Conservation (phyloP, 2,113 vertebrate species). For the Anser cygnoides region DNA sequence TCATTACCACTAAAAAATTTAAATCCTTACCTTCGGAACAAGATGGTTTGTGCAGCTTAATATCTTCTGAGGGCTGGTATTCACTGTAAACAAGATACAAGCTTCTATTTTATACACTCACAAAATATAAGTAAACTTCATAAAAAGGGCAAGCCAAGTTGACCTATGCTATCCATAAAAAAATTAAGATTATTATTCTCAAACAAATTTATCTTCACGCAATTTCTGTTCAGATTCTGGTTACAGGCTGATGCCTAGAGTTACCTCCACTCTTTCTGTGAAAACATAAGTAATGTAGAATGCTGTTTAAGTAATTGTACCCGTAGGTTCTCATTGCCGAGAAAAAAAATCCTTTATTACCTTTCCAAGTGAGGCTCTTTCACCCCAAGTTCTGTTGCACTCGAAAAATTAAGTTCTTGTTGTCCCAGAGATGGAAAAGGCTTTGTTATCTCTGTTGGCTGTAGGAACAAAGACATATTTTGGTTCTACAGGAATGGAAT, state of each 20-base stretch:
- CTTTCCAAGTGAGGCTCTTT: not conserved
- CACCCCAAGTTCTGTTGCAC: not conserved
- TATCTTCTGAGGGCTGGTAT: constrained; percentile 32
- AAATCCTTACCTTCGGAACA: constrained; percentile 62
- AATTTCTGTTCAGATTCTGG: not conserved
- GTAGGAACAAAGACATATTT: not conserved
- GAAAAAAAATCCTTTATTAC: not conserved
- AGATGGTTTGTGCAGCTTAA: not conserved
- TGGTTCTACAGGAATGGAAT: not conserved
- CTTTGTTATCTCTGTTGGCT: constrained; percentile 38
- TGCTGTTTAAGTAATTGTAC: not conserved
- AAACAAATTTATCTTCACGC: not conserved
- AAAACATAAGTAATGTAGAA: not conserved
- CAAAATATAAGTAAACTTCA: not conserved
- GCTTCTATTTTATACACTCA: not conserved
- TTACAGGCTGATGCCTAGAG: not conserved
- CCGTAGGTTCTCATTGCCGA: not conserved
- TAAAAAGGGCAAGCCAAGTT: not conserved
- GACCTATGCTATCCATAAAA: not conserved
- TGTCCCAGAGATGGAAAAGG: not conserved
- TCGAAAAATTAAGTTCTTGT: not conserved
- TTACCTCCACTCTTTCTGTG: not conserved
- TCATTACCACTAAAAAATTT: not conserved
- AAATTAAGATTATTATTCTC: not conserved
- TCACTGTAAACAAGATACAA: constrained; percentile 57